A percentile compares a stretch with the other conserved stretches of the same genome.
Conservation (phyloP, 2,113 vertebrate species). For the Erythrolamprus reginae region DNA sequence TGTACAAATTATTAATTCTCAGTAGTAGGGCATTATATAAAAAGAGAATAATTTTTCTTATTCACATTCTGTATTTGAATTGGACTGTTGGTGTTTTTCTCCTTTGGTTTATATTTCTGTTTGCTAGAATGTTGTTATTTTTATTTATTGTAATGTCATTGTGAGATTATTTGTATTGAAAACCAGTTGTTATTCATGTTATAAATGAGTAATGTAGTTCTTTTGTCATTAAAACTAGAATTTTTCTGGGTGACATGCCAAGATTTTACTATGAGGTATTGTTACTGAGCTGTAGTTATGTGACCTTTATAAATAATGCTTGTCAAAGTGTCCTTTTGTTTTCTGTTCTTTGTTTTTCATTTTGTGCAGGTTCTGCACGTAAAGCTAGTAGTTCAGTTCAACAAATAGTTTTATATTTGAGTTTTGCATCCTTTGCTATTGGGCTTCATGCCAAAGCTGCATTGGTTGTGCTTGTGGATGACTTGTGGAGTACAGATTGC, state of each 20-base stretch:
- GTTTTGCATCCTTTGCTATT: background rate
- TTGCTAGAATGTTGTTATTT: background rate
- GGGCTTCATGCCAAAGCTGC: background rate
- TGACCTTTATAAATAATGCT: background rate
- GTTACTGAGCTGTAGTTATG: background rate
- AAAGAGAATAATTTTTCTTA: background rate
- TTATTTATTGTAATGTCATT: background rate
- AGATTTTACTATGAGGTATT: background rate
- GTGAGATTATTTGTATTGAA: background rate
- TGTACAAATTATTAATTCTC: background rate
- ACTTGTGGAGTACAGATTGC: background rate
- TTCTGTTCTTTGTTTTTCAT: conserved; percentile 18
- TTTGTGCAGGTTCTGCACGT: background rate
- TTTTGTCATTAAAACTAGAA: background rate
- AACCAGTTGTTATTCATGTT: background rate
- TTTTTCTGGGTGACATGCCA: background rate
- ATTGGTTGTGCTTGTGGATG: background rate
- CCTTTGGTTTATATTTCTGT: background rate
- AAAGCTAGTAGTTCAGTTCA: conserved; percentile 1
- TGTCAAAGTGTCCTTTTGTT: background rate
- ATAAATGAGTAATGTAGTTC: background rate
- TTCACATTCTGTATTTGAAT: background rate
- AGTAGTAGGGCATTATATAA: background rate
- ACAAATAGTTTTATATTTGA: conserved; percentile 27
- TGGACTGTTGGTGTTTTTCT: background rate